These are phyloP conservation scores for Chaetorhynchus papuensis DNA, from an alignment of 2,113 vertebrate species.

Conservation along the genomic window DNA sequence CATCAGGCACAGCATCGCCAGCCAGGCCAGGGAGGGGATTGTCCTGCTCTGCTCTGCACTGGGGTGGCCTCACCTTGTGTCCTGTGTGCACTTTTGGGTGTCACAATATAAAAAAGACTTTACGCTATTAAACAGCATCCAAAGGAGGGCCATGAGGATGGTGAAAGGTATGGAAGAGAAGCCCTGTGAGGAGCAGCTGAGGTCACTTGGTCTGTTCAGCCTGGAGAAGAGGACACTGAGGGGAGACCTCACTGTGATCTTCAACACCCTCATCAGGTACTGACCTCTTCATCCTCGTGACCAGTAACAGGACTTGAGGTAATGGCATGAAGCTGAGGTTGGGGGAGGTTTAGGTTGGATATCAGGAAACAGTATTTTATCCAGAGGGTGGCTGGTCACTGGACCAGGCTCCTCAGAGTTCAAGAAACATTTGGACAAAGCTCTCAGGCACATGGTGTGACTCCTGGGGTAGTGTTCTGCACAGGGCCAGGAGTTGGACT, in stretches of 20 bases:
- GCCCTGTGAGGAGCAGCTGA: rapidly evolving
- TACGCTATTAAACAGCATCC: rapidly evolving
- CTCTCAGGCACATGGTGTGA: neutral
- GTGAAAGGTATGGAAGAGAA: neutral
- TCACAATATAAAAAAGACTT: neutral
- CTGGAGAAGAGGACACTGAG: neutral
- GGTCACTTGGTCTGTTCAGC: neutral
- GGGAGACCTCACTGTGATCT: neutral
- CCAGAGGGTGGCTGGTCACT: neutral
- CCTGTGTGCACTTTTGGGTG: neutral
- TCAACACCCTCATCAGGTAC: neutral
- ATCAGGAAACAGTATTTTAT: neutral
- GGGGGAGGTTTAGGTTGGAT: neutral
- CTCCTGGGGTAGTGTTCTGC: neutral
- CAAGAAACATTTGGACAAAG: neutral
- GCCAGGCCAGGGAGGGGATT: rapidly evolving
- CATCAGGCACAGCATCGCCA: neutral
- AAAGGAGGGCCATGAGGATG: neutral
- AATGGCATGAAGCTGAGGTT: neutral
- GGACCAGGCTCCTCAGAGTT: neutral
- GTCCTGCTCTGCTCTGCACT: rapidly evolving
- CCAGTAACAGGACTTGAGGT: neutral
- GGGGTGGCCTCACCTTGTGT: rapidly evolving
- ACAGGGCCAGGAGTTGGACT: no score
- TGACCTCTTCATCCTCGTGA: neutral